Evolutionary conservation across 53 echinoderm and acorn worm species (phyloP).

Genomic region (Holothuria leucospilota): DNA sequence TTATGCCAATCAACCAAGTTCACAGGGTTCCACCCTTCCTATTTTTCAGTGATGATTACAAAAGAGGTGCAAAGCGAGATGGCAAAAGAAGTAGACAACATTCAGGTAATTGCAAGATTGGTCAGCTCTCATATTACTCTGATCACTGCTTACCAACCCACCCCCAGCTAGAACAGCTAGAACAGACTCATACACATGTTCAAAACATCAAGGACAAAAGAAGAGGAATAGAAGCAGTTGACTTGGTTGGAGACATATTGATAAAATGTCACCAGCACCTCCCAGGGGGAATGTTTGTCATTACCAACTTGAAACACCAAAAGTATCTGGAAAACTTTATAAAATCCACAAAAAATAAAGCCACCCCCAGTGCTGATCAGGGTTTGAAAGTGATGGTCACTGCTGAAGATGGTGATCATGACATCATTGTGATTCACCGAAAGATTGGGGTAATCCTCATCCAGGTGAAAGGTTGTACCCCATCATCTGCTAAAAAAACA

Average conservation of each 20-base stretch:
- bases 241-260: slow-evolving; percentile 6
- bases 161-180: background rate
- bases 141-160: background rate
- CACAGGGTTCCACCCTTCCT: background rate
- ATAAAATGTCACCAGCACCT: background rate
- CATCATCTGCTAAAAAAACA: background rate
- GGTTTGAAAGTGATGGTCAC: background rate
- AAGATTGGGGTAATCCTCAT: slow-evolving; percentile 14
- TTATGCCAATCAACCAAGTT: no score
- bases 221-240: background rate
- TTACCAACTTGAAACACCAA: slow-evolving; percentile 17
- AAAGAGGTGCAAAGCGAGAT: background rate
- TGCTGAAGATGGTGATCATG: slow-evolving; percentile 22
- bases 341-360: no score
- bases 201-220: background rate
- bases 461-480: slow-evolving; percentile 9
- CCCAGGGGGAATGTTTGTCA: slow-evolving; percentile 19
- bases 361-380: no score
- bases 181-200: background rate
- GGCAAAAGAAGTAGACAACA: background rate
- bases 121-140: background rate
- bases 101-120: background rate
- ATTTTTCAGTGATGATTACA: background rate
- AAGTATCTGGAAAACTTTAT: background rate
- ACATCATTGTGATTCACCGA: slow-evolving; percentile 9